phyloP scores from a whole-genome alignment of 2,797 vertebrate species.

The Micromesistius poutassou region DNA sequence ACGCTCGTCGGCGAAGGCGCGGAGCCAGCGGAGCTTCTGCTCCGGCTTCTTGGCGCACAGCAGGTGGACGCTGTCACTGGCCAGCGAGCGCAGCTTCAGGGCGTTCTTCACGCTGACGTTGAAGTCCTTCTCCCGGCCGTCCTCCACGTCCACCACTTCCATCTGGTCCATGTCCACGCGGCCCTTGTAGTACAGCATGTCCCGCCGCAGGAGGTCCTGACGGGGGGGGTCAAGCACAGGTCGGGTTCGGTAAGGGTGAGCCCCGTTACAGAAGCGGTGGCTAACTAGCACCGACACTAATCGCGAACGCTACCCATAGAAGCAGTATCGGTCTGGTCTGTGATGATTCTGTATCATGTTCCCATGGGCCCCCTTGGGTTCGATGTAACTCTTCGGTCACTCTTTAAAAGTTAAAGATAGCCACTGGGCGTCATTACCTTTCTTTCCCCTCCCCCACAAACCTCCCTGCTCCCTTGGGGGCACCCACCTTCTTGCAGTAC shows the following conservation, averaged over 20 bases:
- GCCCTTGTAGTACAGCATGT: conserved; percentile 95
- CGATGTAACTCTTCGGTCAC: not conserved
- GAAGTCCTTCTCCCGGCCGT: conserved; percentile 90
- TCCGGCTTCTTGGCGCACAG: conserved; percentile 91
- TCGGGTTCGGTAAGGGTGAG: not conserved
- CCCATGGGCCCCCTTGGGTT: not conserved
- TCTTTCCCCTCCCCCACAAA: not conserved
- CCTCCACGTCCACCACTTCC: conserved; percentile 86
- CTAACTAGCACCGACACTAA: not conserved
- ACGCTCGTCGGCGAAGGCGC: conserved; percentile 87
- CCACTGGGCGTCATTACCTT: not conserved
- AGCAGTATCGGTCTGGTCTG: not conserved
- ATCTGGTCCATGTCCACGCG: conserved; percentile 87
- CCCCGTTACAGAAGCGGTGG: not conserved
- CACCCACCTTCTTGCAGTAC: conserved; percentile 93
- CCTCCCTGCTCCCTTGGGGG: not conserved
- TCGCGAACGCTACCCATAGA: not conserved
- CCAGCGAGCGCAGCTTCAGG: conserved; percentile 77
- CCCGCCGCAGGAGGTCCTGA: conserved; percentile 90
- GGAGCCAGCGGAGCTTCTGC: conserved; percentile 91
- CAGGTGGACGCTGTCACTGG: conserved; percentile 80
- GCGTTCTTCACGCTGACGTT: conserved; percentile 88
- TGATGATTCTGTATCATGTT: not conserved
- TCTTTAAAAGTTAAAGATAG: not conserved
- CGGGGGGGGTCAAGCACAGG: not conserved